These are phyloP conservation scores for Drosophila rubida DNA, from an alignment of 2,888 invertebrate genomes.

Conservation along the genomic window DNA sequence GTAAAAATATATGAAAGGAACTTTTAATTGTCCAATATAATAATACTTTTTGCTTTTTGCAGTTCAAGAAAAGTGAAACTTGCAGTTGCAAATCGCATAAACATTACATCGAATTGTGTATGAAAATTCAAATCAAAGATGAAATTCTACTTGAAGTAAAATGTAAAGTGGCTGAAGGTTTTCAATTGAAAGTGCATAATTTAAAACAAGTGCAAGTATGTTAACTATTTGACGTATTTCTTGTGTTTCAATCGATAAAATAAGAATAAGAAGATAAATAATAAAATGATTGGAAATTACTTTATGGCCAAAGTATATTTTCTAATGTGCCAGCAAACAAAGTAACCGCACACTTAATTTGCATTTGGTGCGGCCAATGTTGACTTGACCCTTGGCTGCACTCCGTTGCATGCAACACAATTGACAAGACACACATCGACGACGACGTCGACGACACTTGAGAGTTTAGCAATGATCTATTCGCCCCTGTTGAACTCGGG, in stretches of 20 bases:
- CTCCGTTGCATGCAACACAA: conserved; percentile 5
- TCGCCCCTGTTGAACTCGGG: neutral
- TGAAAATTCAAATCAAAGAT: too few species aligned
- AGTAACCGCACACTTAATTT: neutral
- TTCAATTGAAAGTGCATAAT: neutral
- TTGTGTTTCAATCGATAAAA: too few species aligned
- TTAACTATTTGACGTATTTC: too few species aligned
- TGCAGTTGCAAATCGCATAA: too few species aligned
- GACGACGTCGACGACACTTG: neutral
- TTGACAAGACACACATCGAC: conserved; percentile 2
- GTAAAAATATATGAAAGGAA: too few species aligned
- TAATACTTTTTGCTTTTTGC: too few species aligned
- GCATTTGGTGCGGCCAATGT: neutral
- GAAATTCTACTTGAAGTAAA: neutral
- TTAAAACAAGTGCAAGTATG: neutral
- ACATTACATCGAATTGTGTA: too few species aligned
- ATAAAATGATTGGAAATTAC: too few species aligned
- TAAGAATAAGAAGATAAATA: too few species aligned
- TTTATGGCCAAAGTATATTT: neutral
- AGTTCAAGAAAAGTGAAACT: too few species aligned
- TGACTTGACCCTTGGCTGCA: conserved; percentile 6
- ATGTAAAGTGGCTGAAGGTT: neutral
- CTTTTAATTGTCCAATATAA: too few species aligned
- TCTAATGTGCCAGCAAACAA: neutral
- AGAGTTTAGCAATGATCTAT: conserved; percentile 2